A percentile compares a stretch with the other conserved stretches of the same genome.
phyloP scores from a whole-genome alignment of 1,140 invertebrate genomes.

The Octopus bimaculoides region DNA sequence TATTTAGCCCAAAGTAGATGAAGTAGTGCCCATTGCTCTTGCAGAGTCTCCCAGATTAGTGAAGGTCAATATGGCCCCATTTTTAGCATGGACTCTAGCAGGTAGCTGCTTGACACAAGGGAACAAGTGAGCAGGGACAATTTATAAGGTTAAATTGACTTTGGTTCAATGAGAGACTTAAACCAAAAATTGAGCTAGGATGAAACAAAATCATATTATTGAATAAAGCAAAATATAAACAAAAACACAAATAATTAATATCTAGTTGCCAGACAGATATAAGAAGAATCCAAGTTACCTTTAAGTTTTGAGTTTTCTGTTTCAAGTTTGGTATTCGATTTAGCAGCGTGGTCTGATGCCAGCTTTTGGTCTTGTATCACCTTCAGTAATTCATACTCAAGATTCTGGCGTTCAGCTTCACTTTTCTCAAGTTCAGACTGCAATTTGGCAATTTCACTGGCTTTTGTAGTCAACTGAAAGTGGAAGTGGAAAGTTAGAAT shows the following conservation, averaged over 20 bases:
- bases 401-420: conserved; percentile 39
- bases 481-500: not conserved
- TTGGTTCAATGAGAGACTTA: too few relatives aligned
- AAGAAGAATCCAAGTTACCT: conserved; percentile 24
- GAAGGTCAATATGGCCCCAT: too few relatives aligned
- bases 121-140: too few relatives aligned
- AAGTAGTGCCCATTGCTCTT: too few relatives aligned
- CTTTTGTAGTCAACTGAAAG: conserved; percentile 33
- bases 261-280: not conserved
- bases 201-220: too few relatives aligned
- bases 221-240: too few relatives aligned
- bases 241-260: not conserved
- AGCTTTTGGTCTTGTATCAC: conserved; percentile 34
- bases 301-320: conserved; percentile 36
- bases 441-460: conserved; percentile 36
- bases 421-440: conserved; percentile 43
- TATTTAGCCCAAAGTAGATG: too few relatives aligned
- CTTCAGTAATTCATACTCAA: conserved; percentile 48
- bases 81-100: too few relatives aligned
- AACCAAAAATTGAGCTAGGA: too few relatives aligned
- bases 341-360: conserved; percentile 26
- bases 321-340: conserved; percentile 31
- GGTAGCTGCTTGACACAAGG: too few relatives aligned
- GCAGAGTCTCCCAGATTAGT: too few relatives aligned
- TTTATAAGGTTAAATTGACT: too few relatives aligned